Evolutionary conservation across 2,888 invertebrate species (phyloP), one percentile per base, ranked within the genome.

Genomic region (Trilocha varians): DNA sequence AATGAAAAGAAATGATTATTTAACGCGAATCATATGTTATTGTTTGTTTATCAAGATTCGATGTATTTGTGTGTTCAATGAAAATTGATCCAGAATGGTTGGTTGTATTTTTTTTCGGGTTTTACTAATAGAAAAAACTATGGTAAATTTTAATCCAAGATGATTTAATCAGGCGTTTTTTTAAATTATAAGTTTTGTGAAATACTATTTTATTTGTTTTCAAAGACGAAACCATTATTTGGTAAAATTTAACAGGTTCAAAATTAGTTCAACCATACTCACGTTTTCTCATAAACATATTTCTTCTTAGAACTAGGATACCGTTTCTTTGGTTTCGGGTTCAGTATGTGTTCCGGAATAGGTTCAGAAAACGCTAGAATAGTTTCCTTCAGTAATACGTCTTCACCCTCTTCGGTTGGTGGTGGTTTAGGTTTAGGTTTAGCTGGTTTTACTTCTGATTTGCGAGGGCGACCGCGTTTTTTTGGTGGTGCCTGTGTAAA

Each of bases 361-460:
- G 87, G 87, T 52, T 86, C 86, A 0, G 86, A 84, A 65, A 75
- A 83, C 0, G 86, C 87, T 65, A 87, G 53, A 40, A 87, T 85
- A 0, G 87, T 87, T 50, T 87, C 87, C 52, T 86, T 79, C 1
- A 86, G 66, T 1, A 87, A 65, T 16, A 87, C 71, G 40, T 86
- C 87, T 42, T 85, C 85, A 0, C 67, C 68, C 1, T 69, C 66
- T 0, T 41, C 25, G 2, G 6, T 25, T 25, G 11, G 8, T 2
- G 25, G 2, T 11, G 6, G 43, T 35, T 64, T 60, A 11, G 34
- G 36, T 32, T 42, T 41, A 1, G 15, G 5, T 38, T 42, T 38
- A 5, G 42, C 34, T 11, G 15, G 5, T 38, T 42, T 38, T 3
- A 38, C 34, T 11, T 39, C 40, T 25, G 34, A 13, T 35, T 39